Percentiles rank a stretch among this genome's conserved stretches.
Evolutionary conservation across 2,888 invertebrate genomes (phyloP).

Genomic region (Lochmaea crataegi): DNA sequence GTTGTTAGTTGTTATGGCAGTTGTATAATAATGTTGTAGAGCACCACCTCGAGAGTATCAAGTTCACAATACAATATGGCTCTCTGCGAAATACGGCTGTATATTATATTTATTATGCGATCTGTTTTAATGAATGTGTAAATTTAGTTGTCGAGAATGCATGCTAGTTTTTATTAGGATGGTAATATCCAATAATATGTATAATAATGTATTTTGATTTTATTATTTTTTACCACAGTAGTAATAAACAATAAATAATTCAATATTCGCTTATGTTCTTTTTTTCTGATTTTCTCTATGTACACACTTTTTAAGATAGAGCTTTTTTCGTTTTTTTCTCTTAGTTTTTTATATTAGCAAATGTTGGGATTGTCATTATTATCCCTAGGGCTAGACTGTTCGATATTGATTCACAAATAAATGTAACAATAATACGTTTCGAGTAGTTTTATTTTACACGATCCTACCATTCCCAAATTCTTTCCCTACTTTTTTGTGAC

Average conservation of each 20-base stretch:
- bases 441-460: constrained; percentile 5
- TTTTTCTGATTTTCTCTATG: constrained; percentile 34
- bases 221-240: constrained; percentile 66
- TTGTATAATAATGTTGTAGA: constrained; percentile 17
- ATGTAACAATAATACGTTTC: constrained; percentile 40
- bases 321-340: constrained; percentile 40
- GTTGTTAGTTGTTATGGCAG: constrained; percentile 13
- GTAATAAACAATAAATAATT: constrained; percentile 58
- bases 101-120: constrained; percentile 64
- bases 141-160: constrained; percentile 63
- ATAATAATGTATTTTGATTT: constrained; percentile 65
- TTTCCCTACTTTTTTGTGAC: too few relatives aligned
- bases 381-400: constrained; percentile 50
- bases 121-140: constrained; percentile 62
- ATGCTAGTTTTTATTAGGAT: constrained; percentile 63
- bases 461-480: not conserved
- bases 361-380: constrained; percentile 47
- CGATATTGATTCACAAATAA: constrained; percentile 49
- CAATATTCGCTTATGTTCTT: constrained; percentile 43
- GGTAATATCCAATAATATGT: constrained; percentile 60
- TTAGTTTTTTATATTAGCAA: constrained; percentile 45
- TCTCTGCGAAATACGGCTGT: constrained; percentile 64
- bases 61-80: constrained; percentile 53
- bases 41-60: constrained; percentile 30
- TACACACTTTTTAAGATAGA: constrained; percentile 36